A percentile compares a stretch with the other conserved stretches of the same genome.
phyloP scores from a whole-genome alignment of 2,113 vertebrate species.

The Psephotus haematonotus region DNA sequence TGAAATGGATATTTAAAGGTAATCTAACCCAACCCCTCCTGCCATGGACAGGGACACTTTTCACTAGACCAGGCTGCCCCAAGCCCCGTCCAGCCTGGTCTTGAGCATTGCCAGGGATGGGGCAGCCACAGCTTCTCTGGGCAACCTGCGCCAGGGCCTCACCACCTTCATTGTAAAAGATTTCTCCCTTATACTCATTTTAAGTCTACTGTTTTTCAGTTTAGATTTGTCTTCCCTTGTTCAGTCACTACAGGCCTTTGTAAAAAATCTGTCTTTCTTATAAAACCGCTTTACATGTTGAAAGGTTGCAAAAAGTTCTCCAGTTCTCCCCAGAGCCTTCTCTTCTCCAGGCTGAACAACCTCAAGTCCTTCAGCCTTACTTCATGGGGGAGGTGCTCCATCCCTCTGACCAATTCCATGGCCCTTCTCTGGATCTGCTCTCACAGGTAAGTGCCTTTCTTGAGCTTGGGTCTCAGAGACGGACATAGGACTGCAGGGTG shows the following conservation, averaged over 20 bases:
- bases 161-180: fast-evolving
- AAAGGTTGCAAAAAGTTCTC: fast-evolving
- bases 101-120: background rate
- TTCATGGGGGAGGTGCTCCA: background rate
- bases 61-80: fast-evolving
- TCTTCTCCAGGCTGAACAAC: background rate
- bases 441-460: background rate
- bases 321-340: fast-evolving
- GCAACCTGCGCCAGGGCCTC: background rate
- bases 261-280: background rate
- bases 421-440: background rate
- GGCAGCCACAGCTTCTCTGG: background rate
- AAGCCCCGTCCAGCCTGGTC: fast-evolving
- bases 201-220: background rate
- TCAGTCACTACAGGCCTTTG: fast-evolving
- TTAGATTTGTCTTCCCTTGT: background rate
- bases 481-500: fast-evolving
- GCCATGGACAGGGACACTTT: fast-evolving
- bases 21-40: background rate
- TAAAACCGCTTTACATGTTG: fast-evolving
- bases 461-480: fast-evolving
- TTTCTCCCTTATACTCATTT: background rate
- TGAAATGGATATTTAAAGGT: background rate
- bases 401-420: fast-evolving
- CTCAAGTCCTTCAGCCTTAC: background rate